Percentiles rank a stretch among this genome's conserved stretches.
These are phyloP conservation scores for Champsocephalus gunnari DNA, from an alignment of 2,797 vertebrate species.

Conservation along the genomic window DNA sequence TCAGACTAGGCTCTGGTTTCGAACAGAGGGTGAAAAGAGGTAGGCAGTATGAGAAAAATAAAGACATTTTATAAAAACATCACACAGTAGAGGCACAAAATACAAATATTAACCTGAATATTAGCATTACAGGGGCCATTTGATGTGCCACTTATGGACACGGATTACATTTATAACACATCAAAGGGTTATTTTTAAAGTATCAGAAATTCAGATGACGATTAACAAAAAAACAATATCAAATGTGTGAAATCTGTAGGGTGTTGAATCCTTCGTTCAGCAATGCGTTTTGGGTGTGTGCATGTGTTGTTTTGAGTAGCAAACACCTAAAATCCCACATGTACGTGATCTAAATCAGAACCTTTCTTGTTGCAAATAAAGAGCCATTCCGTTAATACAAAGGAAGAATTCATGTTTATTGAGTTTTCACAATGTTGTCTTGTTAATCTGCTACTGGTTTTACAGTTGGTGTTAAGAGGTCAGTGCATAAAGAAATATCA, in stretches of 20 bases:
- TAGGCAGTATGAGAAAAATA: too few relatives aligned
- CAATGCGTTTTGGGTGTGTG: neutral
- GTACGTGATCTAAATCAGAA: neutral
- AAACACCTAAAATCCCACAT: neutral
- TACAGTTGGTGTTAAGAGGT: conserved; percentile 63
- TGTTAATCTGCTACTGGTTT: conserved; percentile 61
- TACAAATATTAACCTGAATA: too few relatives aligned
- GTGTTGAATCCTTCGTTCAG: conserved; percentile 1
- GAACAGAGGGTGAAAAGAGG: too few relatives aligned
- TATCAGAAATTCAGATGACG: neutral
- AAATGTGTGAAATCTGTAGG: neutral
- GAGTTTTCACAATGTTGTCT: conserved; percentile 63
- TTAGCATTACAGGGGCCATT: neutral
- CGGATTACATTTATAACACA: neutral
- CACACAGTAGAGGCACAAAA: too few relatives aligned
- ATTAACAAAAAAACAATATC: neutral
- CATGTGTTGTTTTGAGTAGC: neutral
- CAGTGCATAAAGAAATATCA: conserved; percentile 66
- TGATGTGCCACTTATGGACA: neutral
- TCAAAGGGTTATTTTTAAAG: neutral
- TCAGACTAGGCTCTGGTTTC: too few relatives aligned
- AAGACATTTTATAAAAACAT: too few relatives aligned
- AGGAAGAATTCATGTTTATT: conserved; percentile 76
- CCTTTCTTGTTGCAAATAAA: conserved; percentile 9
- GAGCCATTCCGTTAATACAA: conserved; percentile 48